phyloP scores from a whole-genome alignment of 1,140 invertebrate species.

The Oncopeltus fasciatus region DNA sequence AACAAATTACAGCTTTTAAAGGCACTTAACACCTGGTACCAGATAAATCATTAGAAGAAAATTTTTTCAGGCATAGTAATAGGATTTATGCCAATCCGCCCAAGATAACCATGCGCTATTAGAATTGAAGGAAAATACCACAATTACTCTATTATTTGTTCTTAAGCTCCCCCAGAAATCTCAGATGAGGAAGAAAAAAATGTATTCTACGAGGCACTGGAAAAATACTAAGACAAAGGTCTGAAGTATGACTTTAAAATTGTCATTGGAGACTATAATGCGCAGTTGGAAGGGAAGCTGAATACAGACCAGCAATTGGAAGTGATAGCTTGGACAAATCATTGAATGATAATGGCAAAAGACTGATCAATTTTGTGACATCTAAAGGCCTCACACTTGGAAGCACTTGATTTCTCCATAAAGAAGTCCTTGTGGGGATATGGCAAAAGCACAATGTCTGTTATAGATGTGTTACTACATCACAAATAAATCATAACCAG shows the following conservation, averaged over 20 bases:
- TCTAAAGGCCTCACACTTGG: conserved; percentile 1
- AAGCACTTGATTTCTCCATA: conserved; percentile 22
- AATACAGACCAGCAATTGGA: conserved; percentile 12
- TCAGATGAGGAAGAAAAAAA: neutral
- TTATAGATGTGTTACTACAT: neutral
- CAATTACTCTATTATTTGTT: neutral
- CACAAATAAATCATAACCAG: neutral
- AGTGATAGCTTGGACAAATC: conserved; percentile 8
- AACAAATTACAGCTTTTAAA: no score
- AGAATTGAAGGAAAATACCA: neutral
- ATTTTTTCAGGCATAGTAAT: no score
- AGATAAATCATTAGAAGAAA: no score
- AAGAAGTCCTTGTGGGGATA: conserved; percentile 22
- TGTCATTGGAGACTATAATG: neutral
- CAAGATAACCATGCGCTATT: no score
- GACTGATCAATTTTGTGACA: conserved; percentile 15
- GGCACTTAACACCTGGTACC: no score
- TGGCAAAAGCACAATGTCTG: no score
- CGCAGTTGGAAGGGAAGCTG: conserved; percentile 9
- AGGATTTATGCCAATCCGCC: no score
- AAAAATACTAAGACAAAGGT: neutral
- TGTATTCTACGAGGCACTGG: neutral
- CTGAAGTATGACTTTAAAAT: neutral
- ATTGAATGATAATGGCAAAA: conserved; percentile 22
- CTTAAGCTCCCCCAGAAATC: neutral